Percentiles rank a stretch among this genome's conserved stretches.
Evolutionary conservation across 2,113 vertebrate species (phyloP).

Genomic region (Cephalopholis sonnerati): DNA sequence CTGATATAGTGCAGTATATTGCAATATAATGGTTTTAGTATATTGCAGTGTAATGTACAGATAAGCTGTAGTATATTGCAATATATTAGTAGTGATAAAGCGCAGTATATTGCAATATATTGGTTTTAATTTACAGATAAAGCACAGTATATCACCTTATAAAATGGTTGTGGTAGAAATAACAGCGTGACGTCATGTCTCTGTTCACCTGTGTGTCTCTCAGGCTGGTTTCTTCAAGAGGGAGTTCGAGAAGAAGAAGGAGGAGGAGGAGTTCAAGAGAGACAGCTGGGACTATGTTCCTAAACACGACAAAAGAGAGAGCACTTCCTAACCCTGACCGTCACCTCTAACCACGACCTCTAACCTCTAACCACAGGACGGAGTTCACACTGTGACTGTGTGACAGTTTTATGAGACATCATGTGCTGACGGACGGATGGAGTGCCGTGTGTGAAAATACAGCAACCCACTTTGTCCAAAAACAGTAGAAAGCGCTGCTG

Average conservation of each 20-base stretch:
- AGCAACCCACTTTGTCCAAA: background rate
- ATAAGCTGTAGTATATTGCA: background rate
- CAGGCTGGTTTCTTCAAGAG: conserved; percentile 96
- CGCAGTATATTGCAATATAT: background rate
- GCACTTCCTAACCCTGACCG: conserved; percentile 63
- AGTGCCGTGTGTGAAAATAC: background rate
- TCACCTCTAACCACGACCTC: conserved; percentile 6
- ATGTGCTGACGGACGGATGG: conserved; percentile 6
- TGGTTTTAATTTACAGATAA: background rate
- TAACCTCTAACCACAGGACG: conserved; percentile 1
- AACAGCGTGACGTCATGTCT: background rate
- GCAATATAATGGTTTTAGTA: background rate
- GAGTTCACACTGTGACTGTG: conserved; percentile 19
- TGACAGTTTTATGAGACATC: conserved; percentile 18
- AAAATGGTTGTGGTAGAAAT: too few relatives aligned
- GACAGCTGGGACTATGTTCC: conserved; percentile 93
- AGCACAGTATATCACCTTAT: background rate
- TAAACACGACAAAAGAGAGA: conserved; percentile 82
- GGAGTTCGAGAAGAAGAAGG: conserved; percentile 82
- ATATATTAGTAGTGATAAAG: background rate
- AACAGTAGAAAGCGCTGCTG: background rate
- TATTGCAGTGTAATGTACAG: background rate
- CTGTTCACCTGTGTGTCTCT: conserved; percentile 3
- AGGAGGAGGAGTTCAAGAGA: conserved; percentile 83
- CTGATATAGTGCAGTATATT: background rate